Conservation (phyloP, 2,797 vertebrate species). For the Carduelis carduelis region DNA sequence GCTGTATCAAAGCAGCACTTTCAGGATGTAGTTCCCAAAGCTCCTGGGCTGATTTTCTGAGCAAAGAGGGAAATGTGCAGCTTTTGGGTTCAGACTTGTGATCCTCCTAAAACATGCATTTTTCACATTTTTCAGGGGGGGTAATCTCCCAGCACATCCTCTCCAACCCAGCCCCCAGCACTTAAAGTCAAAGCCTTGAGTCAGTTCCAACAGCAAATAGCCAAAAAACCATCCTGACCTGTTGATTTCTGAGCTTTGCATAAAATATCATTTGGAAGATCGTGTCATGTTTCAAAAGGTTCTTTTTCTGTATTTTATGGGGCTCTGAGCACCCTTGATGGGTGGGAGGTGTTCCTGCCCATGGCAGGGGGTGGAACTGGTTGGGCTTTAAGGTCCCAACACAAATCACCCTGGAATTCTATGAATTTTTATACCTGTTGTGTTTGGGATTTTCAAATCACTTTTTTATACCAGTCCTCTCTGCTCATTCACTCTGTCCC, state of each 20-base stretch:
- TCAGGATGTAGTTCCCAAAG: not conserved
- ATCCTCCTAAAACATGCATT: not conserved
- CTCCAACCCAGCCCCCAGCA: not conserved
- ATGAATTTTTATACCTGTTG: not conserved
- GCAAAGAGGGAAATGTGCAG: not conserved
- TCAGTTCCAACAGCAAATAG: not conserved
- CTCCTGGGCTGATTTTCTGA: not conserved
- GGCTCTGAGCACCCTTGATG: not conserved
- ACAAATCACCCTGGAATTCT: not conserved
- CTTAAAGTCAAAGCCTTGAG: not conserved
- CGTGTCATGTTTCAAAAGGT: not conserved
- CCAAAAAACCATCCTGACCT: not conserved
- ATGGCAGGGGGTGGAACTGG: not conserved
- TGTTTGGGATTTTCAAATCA: not conserved
- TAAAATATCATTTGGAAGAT: not conserved
- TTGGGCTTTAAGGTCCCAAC: rapidly evolving
- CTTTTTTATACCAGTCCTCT: not conserved
- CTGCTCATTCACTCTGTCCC: not conserved
- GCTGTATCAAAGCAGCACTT: not conserved
- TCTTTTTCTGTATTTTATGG: not conserved
- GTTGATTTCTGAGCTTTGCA: not conserved
- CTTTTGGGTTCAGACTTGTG: not conserved
- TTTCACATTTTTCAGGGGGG: not conserved
- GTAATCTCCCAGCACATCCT: not conserved
- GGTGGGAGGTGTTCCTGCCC: not conserved